Evolutionary conservation across 2,797 vertebrate species (phyloP).

Genomic region (Tympanoctomys barrerae): DNA sequence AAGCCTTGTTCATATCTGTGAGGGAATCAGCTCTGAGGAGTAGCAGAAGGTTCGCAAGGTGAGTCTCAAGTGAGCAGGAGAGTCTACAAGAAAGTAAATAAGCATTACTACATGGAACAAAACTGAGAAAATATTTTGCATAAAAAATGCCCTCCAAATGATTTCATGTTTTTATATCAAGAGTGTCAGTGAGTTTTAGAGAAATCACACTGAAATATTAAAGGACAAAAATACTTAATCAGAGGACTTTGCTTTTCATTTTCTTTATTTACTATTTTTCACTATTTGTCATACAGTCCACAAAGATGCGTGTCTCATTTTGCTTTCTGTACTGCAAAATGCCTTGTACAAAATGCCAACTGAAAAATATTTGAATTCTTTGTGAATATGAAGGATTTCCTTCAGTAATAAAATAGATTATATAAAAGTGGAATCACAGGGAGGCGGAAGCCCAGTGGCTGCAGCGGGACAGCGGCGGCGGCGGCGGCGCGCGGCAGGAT

Average conservation of each 20-base stretch:
- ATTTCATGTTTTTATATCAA: not conserved
- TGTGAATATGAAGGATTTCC: not conserved
- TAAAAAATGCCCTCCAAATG: not conserved
- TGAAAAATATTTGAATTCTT: not conserved
- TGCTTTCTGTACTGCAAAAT: not conserved
- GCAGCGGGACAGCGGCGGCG: slow-evolving; percentile 73
- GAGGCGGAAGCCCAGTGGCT: slow-evolving; percentile 82
- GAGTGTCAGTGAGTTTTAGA: not conserved
- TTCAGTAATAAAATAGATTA: not conserved
- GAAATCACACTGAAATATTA: not conserved
- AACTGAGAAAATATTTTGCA: not conserved
- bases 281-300: not conserved
- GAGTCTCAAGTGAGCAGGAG: not conserved
- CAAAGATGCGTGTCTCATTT: not conserved
- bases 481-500: slow-evolving; percentile 90
- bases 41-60: not conserved
- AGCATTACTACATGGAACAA: not conserved
- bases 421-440: slow-evolving; percentile 6
- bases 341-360: not conserved
- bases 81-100: not conserved
- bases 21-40: not conserved
- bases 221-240: not conserved
- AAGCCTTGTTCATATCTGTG: not conserved
- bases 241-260: not conserved
- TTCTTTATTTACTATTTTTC: not conserved